phyloP scores from a whole-genome alignment of 2,113 vertebrate species.

The Dendrocopos noguchii region DNA sequence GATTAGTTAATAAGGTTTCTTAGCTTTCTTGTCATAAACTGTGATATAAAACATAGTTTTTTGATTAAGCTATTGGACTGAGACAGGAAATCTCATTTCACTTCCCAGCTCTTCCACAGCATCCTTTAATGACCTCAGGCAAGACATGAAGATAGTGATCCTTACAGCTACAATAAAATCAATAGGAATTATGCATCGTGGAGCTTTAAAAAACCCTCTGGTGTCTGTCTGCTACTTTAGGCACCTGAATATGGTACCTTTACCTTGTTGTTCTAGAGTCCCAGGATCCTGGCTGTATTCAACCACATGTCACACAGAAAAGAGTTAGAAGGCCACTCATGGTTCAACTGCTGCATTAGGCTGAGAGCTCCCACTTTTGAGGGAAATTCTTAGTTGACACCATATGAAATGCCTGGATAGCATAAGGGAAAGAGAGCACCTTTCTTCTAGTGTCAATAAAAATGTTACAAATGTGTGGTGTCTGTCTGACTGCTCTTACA shows the following conservation, averaged over 20 bases:
- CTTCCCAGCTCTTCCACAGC: slow-evolving; percentile 34
- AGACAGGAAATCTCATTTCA: slow-evolving; percentile 65
- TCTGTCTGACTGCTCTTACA: not conserved
- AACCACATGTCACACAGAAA: not conserved
- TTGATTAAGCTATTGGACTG: slow-evolving; percentile 43
- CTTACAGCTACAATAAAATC: slow-evolving; percentile 27
- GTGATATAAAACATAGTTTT: slow-evolving; percentile 51
- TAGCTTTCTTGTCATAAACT: slow-evolving; percentile 59
- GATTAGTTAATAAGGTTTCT: slow-evolving; percentile 59
- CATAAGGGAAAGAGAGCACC: accelerated
- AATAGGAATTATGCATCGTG: not conserved
- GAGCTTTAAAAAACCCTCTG: not conserved
- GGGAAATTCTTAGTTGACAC: not conserved
- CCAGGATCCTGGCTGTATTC: not conserved
- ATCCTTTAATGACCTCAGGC: slow-evolving; percentile 43
- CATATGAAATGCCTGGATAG: not conserved
- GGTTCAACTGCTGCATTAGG: not conserved
- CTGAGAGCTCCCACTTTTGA: not conserved
- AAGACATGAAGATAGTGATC: slow-evolving; percentile 9
- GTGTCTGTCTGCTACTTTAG: not conserved
- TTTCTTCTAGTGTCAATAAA: not conserved
- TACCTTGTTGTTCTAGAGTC: accelerated
- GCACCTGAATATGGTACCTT: not conserved
- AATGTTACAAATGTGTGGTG: too few species aligned
- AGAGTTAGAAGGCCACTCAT: too few species aligned